Evolutionary conservation across 1,140 invertebrate genomes (phyloP), one percentile per base, ranked within the genome.

Genomic region (Bacillus rossius): DNA sequence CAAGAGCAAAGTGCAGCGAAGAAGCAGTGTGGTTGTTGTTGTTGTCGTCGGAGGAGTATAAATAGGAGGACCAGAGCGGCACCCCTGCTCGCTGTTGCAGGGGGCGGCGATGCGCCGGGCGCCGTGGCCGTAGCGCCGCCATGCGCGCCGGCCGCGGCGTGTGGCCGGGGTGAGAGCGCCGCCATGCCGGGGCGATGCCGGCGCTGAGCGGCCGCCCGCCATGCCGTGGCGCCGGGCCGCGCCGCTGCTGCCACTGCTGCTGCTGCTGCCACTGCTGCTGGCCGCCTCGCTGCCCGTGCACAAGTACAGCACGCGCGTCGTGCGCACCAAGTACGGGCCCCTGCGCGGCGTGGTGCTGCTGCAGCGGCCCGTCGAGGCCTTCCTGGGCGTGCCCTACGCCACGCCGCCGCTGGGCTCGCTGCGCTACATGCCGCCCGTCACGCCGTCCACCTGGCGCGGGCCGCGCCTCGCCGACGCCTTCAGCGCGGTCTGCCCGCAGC

Each of bases 301-400:
- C 71, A 89, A 89, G 71, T 88, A 88, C 69, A 86, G 86, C 74
- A 84, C 88, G 45, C 79, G 90, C 58, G 83, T 91, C 26, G 87
- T 94, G 25, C 81, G 83, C 61, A 95, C 92, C 48, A 90, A 92
- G 69, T 94, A 95, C 79, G 93, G 92, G 20, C 83, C 84, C 23
- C 74, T 96, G 60, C 81, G 92, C 10, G 93, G 93, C 26, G 82
- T 92, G 67, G 83, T 94, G 52, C 84, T 91, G 29, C 81, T 82
- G 55, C 81, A 86, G 67, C 86, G 83, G 23, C 83, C 89, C 23
- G 91, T 96, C 37, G 94, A 96, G 74, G 90, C 91, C n/a, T 98
- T 94, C 71, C 82, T 96, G 60, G 96, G 95, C 37, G 89, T 97
- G 57, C 94, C 94, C 1, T 99, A 98, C 78, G 96, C 89, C 3